Evolutionary conservation across 2,113 vertebrate genomes (phyloP), one percentile per base, ranked within the genome.

Genomic region (Illadopsis cleaveri): DNA sequence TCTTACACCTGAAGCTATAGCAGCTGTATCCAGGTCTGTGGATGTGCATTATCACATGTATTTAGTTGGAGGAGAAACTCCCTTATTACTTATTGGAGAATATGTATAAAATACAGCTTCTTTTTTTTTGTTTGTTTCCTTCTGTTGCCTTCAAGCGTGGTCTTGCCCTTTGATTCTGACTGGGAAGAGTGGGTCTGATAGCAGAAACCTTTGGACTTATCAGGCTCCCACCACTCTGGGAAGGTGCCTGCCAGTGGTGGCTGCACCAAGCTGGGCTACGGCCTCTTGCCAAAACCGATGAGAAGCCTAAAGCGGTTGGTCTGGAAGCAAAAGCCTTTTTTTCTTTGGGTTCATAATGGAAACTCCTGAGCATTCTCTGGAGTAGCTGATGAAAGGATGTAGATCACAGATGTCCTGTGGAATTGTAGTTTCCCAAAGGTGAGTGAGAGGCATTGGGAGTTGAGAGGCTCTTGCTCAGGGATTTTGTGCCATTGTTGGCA

Each of bases 91-190:
- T 76, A 45, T 57, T 84, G 70, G 90, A 33, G 40, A 65, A 51
- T 40, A 66, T 30, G 47, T 94, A 51, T 93, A 47, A 96, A 96
- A 96, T 94, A 95, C 69, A 95, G 58, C 70, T 92, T 70, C 72
- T n/a, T 35, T 37, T 53, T 35, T 57, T 65, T 57, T 65, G 11
- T 69, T 61, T 75, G 62, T 88, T 89, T 58, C 81, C 77, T 76
- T 82, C 30, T 2, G 5, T 71, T 86, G 61, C 90, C 38, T 86
- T 47, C 3, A 64, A 70, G 12, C 5, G 8, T 40, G 48, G 14
- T 90, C 58, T 88, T 45, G 51, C 60, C 45, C 42, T 64, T 90
- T 81, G 85, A 40, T 75, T 89, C 61, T 57, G 58, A 35, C 40
- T 68, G 90, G 68, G 85, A 51, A 80, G 53, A 88, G 76, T 23